Percentiles rank a stretch among this genome's conserved stretches.
Conservation (phyloP, 2,888 invertebrate species). For the Lumbricus terrestris region DNA sequence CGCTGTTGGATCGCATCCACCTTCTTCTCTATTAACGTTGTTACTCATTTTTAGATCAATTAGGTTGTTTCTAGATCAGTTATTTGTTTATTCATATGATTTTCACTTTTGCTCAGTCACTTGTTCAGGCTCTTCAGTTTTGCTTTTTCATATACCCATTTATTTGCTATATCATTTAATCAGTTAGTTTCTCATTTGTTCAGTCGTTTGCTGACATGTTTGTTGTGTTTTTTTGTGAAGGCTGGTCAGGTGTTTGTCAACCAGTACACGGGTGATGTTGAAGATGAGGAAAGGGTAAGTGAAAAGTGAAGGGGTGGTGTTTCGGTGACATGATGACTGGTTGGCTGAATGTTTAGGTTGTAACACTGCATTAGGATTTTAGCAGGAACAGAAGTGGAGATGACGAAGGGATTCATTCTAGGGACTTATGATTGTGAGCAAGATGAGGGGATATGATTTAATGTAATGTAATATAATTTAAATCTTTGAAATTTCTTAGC, state of each 20-base stretch:
- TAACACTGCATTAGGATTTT: neutral
- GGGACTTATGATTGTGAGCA: neutral
- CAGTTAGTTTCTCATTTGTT: neutral
- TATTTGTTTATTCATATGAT: neutral
- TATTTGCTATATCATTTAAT: neutral
- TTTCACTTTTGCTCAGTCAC: neutral
- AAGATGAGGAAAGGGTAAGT: conserved; percentile 33
- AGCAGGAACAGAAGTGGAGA: neutral
- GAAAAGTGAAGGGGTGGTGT: too few relatives aligned
- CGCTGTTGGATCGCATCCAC: too few relatives aligned
- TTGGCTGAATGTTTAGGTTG: neutral
- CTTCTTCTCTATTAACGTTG: neutral
- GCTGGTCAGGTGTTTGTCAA: conserved; percentile 6
- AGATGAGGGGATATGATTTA: neutral
- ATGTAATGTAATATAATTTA: too few relatives aligned
- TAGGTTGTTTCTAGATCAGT: neutral
- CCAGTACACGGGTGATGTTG: conserved; percentile 28
- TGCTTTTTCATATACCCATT: neutral
- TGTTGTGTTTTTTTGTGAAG: conserved; percentile 13
- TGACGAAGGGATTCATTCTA: too few relatives aligned
- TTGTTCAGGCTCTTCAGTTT: neutral
- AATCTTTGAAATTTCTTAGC: too few relatives aligned
- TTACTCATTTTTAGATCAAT: neutral
- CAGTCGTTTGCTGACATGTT: neutral
- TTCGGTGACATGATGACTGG: neutral